phyloP scores from a whole-genome alignment of 2,113 vertebrate genomes.

The Pygoscelis antarcticus region DNA sequence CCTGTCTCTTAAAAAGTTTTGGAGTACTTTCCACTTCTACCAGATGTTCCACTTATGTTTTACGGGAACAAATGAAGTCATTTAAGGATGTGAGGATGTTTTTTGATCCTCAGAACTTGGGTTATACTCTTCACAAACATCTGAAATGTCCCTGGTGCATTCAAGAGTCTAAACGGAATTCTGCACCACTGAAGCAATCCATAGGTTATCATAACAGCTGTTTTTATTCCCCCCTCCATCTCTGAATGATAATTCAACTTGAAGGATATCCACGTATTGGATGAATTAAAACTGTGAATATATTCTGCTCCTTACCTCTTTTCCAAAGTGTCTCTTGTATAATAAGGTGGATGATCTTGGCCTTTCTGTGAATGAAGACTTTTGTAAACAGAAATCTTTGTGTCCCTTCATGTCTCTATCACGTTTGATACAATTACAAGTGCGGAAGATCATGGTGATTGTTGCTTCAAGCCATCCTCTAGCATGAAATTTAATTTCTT shows the following conservation, averaged over 20 bases:
- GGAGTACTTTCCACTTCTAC: constrained; percentile 54
- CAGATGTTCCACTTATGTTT: constrained; percentile 66
- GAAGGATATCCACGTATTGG: background rate
- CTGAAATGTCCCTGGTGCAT: background rate
- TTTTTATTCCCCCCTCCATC: background rate
- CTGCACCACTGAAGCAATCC: background rate
- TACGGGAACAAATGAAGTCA: constrained; percentile 65
- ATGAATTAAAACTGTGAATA: background rate
- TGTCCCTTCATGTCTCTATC: background rate
- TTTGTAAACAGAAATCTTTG: background rate
- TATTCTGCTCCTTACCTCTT: background rate
- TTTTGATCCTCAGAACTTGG: constrained; percentile 6
- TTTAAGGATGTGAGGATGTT: constrained; percentile 31
- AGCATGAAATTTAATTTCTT: background rate
- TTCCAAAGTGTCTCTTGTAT: background rate
- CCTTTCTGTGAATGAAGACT: background rate
- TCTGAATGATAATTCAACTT: background rate
- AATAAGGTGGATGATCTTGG: background rate
- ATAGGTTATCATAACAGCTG: constrained; percentile 14
- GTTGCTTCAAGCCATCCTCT: background rate
- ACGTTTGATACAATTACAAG: background rate
- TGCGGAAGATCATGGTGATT: background rate
- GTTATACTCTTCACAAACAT: background rate
- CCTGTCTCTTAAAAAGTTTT: constrained; percentile 44
- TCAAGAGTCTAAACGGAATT: constrained; percentile 5